phyloP scores from a whole-genome alignment of 1,140 invertebrate species.

The Caligus rogercresseyi region DNA sequence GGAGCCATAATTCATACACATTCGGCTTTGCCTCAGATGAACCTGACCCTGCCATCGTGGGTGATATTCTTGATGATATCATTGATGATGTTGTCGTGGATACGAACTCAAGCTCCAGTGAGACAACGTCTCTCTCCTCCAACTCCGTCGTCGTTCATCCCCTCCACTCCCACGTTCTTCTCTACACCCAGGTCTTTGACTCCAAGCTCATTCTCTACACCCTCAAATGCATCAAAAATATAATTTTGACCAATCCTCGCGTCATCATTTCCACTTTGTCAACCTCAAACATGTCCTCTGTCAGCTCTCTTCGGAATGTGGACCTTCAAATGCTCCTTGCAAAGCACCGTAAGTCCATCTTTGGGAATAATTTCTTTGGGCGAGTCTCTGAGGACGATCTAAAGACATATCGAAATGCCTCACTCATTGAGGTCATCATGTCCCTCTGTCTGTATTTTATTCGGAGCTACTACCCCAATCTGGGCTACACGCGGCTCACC shows the following conservation, averaged over 20 bases:
- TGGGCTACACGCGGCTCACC: constrained; percentile 42
- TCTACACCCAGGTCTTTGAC: constrained; percentile 65
- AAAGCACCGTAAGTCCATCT: constrained; percentile 57
- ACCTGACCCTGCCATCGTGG: constrained; percentile 31
- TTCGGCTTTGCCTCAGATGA: constrained; percentile 21
- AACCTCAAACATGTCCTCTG: constrained; percentile 43
- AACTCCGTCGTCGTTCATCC: constrained; percentile 38
- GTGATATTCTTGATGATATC: constrained; percentile 38
- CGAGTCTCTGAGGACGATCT: constrained; percentile 37
- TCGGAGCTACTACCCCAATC: constrained; percentile 58
- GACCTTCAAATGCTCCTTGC: constrained; percentile 45
- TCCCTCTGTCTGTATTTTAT: constrained; percentile 59
- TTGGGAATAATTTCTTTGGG: constrained; percentile 57
- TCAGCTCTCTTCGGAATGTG: constrained; percentile 28
- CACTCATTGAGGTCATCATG: constrained; percentile 64
- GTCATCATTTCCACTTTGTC: constrained; percentile 51
- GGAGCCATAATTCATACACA: constrained; percentile 17
- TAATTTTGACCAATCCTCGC: constrained; percentile 49
- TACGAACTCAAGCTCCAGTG: constrained; percentile 22
- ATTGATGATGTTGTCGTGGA: constrained; percentile 35
- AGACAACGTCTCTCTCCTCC: not conserved
- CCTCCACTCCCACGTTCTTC: constrained; percentile 59
- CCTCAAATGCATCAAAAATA: constrained; percentile 49
- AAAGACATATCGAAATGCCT: constrained; percentile 44
- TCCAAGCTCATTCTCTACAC: constrained; percentile 54